Evolutionary conservation across 2,113 vertebrate genomes (phyloP), one percentile per base, ranked within the genome.

Genomic region (Marmota flaviventris): DNA sequence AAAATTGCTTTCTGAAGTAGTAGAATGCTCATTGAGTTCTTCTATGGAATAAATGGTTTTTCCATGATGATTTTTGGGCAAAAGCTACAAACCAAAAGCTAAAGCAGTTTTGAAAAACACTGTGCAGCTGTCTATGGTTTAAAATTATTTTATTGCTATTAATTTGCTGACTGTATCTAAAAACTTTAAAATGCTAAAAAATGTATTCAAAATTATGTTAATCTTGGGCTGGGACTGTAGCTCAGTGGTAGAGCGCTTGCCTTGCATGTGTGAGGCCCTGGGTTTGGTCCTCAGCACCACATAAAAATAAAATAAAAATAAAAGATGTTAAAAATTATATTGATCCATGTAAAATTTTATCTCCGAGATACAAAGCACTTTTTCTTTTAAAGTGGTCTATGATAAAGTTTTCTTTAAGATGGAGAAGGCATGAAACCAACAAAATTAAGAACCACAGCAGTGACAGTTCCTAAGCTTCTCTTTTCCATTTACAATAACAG

Each of bases 1-100:
- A 37, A 86, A 96, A 93, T 86, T 72, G 25, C 84, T 34, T n/a
- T 85, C 73, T 91, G 48, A 93, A 95, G 67, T 96, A 88, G 95
- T n/a, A 89, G 96, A 76, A 84, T 87, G n/a, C 10, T 95, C 72
- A 34, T 1, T 79, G 70, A 95, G 78, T 75, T 92, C 63, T 29
- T 51, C 53, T 73, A 56, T 8, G 88, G 39, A 82, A 85, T 53
- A 67, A 92, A 73, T 6, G 85, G 42, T 83, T 89, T 96, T 93
- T 96, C 69, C 85, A 79, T 48, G 48, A 91, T 37, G 48, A 92
- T 56, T 94, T 48, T 90, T 86, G 18, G 63, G 32, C 42, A 65
- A 94, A 82, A 95, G 39, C 39, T 95, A 56, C 75, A 94, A 93
- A 73, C 63, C 53, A 92, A 94, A 73, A 79, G 14, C n/a, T 86